Conservation (phyloP, 2,888 invertebrate species). For the Erpobdella octoculata region DNA sequence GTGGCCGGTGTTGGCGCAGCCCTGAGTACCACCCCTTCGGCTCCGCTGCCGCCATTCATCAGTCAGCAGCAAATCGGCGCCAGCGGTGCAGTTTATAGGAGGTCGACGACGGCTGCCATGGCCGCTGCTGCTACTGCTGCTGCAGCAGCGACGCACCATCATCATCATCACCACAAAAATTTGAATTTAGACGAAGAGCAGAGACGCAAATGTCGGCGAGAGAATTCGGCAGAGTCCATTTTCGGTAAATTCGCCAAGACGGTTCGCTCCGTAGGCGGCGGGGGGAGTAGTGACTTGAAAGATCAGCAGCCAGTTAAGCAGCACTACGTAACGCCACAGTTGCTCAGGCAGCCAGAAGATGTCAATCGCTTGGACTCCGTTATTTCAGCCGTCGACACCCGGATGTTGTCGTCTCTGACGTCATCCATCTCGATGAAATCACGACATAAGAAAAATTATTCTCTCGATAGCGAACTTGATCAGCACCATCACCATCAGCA, state of each 20-base stretch:
- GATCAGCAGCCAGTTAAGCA: conserved; percentile 8
- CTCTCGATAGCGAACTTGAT: background rate
- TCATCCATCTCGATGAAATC: background rate
- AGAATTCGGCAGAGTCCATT: conserved; percentile 12
- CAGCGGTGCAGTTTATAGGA: background rate
- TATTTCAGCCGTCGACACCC: background rate
- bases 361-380: no score
- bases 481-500: background rate
- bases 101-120: background rate
- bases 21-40: background rate
- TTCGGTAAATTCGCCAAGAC: conserved; percentile 14
- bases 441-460: background rate
- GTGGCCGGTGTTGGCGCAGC: background rate
- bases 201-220: conserved; percentile 11
- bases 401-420: background rate
- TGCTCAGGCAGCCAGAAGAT: background rate
- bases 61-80: background rate
- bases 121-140: no score
- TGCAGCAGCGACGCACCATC: no score
- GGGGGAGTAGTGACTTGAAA: conserved; percentile 21
- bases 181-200: conserved; percentile 9
- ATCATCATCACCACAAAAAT: background rate
- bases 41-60: background rate
- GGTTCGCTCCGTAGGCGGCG: background rate
- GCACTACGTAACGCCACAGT: conserved; percentile 17